Conservation (phyloP, 2,113 vertebrate species). For the Cathartes aura region DNA sequence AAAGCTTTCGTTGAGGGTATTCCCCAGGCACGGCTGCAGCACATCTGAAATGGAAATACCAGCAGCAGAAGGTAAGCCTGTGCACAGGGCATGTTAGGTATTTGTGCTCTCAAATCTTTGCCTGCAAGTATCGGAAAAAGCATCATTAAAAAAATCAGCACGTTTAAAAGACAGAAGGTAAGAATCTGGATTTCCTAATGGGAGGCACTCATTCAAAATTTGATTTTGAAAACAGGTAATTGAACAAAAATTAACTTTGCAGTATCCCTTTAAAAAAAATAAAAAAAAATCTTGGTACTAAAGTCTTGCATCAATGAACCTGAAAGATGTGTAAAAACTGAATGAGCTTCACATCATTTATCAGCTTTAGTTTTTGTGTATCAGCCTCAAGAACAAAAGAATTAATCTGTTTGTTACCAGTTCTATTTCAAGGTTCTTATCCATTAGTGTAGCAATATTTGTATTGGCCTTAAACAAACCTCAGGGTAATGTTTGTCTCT, state of each 20-base stretch:
- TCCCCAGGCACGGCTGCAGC: neutral
- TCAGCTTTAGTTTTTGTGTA: neutral
- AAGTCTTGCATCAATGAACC: neutral
- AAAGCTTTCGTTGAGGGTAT: neutral
- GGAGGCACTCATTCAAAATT: neutral
- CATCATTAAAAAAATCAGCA: rapidly evolving
- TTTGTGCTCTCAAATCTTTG: neutral
- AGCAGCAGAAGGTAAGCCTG: constrained; percentile 38
- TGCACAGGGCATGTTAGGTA: neutral
- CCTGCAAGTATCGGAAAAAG: neutral
- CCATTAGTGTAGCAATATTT: neutral
- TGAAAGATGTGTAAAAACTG: neutral
- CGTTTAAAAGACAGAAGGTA: neutral
- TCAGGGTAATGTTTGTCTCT: neutral
- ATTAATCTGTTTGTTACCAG: neutral
- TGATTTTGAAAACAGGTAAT: neutral
- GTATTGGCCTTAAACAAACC: neutral
- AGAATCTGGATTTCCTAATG: neutral
- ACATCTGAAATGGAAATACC: constrained; percentile 29
- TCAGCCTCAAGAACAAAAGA: neutral
- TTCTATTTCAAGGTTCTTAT: neutral
- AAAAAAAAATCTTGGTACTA: neutral
- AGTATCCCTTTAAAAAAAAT: neutral
- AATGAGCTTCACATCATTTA: neutral
- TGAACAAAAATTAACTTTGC: neutral